phyloP scores from a whole-genome alignment of 2,797 vertebrate species.

The Gephyroberyx darwinii region DNA sequence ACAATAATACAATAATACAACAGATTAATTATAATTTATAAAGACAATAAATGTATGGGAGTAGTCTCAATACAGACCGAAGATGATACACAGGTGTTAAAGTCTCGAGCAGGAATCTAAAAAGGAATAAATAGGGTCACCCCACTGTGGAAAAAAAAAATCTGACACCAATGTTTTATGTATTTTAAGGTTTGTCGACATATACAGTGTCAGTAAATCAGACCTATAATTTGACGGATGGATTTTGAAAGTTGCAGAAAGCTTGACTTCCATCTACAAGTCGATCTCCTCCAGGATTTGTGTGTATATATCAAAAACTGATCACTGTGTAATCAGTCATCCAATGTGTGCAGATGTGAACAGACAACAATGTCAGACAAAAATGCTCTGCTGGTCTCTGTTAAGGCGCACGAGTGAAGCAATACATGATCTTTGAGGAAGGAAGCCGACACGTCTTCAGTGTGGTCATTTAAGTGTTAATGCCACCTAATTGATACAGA shows the following conservation, averaged over 20 bases:
- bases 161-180: too few relatives aligned
- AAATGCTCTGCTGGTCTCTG: not conserved
- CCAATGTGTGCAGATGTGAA: not conserved
- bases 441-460: conserved; percentile 45
- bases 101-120: not conserved
- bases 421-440: conserved; percentile 18
- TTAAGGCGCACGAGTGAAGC: not conserved
- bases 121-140: not conserved
- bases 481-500: conserved; percentile 52
- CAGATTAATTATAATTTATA: not conserved
- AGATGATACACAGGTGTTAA: not conserved
- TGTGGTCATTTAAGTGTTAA: conserved; percentile 56
- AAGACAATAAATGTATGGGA: too few relatives aligned
- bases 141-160: not conserved
- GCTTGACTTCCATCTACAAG: not conserved
- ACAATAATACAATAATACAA: not conserved
- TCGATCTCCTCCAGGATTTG: not conserved
- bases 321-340: not conserved
- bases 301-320: not conserved
- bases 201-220: too few relatives aligned
- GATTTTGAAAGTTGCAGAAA: not conserved
- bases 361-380: not conserved
- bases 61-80: not conserved
- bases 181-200: too few relatives aligned
- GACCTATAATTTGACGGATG: not conserved